phyloP scores from a whole-genome alignment of 2,113 vertebrate species.

The Periophthalmus modestus region DNA sequence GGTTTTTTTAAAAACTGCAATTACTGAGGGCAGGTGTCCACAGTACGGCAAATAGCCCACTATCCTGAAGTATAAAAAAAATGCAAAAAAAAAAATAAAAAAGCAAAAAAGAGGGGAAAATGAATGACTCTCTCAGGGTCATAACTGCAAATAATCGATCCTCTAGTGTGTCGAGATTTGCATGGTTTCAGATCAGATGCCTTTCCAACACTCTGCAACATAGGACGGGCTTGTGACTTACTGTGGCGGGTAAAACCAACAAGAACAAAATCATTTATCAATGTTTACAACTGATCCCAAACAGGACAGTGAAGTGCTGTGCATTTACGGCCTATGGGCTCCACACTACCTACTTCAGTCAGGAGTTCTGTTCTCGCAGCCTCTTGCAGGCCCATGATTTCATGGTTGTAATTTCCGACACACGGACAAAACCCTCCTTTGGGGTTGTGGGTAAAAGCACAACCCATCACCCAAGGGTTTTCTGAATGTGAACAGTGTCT shows the following conservation, averaged over 20 bases:
- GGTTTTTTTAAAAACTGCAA: slow-evolving; percentile 34
- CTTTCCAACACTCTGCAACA: neutral
- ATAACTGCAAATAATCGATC: neutral
- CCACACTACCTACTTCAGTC: slow-evolving; percentile 25
- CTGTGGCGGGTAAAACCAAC: neutral
- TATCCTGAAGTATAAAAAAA: neutral
- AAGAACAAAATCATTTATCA: neutral
- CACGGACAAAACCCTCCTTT: slow-evolving; percentile 67
- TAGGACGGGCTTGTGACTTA: neutral
- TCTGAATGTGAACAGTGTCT: slow-evolving; percentile 62
- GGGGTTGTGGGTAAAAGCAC: slow-evolving; percentile 66
- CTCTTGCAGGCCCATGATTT: slow-evolving; percentile 68
- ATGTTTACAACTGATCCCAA: neutral
- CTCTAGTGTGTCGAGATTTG: neutral
- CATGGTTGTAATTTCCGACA: slow-evolving; percentile 71
- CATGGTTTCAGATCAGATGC: neutral
- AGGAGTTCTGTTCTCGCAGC: slow-evolving; percentile 44
- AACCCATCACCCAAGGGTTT: slow-evolving; percentile 62
- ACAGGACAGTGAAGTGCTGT: neutral
- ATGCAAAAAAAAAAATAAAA: no score
- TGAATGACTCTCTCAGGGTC: neutral
- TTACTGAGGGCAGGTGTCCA: slow-evolving; percentile 62
- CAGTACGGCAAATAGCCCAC: slow-evolving; percentile 11
- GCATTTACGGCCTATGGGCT: neutral
- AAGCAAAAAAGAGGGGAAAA: no score